Evolutionary conservation across 2,888 invertebrate genomes (phyloP), one percentile per base, ranked within the genome.

Genomic region (Tipula vernalis): DNA sequence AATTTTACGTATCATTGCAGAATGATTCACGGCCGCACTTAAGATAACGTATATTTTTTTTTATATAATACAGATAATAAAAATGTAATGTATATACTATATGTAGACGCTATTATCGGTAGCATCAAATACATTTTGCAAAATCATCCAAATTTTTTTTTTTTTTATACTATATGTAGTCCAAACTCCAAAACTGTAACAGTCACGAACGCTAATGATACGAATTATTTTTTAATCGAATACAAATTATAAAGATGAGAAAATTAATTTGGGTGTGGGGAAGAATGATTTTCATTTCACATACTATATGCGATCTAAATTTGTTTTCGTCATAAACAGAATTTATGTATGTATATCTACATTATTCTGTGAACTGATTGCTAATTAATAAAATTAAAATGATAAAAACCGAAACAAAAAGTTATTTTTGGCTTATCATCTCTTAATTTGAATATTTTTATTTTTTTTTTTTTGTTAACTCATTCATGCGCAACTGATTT

Each of bases 391-490:
- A 71, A 71, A 71, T 71, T 71, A 71, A 71, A 28, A 18, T 71
- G 71, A 71, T 71, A 71, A 71, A 71, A 71, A 71, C 18, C 28
- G 71, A 28, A 71, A 71, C 71, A 71, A 71, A 71, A 71, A 71
- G 28, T 71, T 28, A 28, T 71, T 57, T 71, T 71, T 28, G 10
- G 28, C 71, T 71, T 71, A 28, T 71, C 71, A 71, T 71, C 71
- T 71, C 71, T 71, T 71, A 71, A 71, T 71, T 71, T 71, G 71
- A 71, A 71, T 71, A n/a, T n/a, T n/a, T n/a, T n/a, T n/a, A n/a
- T n/a, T n/a, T n/a, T n/a, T n/a, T n/a, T n/a, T 71, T 71, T 71
- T 71, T 71, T 71, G 71, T 71, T 71, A 28, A 71, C 71, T 71
- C 71, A 71, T 71, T 71, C 1, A 71, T 2, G 5, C 28, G 71